These are phyloP conservation scores for Microctenopoma steveboyesi DNA, from an alignment of 2,797 vertebrate species.

Conservation along the genomic window DNA sequence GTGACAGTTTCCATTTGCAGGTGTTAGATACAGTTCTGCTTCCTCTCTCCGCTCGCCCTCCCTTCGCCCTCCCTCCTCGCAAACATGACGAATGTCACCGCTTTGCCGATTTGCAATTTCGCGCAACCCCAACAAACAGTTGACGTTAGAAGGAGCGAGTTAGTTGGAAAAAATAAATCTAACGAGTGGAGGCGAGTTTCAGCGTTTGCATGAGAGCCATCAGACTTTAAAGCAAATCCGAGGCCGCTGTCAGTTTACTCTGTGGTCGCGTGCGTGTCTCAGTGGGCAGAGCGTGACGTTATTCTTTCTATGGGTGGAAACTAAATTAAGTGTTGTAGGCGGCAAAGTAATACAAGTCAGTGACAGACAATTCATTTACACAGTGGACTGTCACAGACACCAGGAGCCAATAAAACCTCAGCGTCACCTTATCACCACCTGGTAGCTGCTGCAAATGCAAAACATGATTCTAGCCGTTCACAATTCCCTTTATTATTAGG, in stretches of 20 bases:
- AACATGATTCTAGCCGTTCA: background rate
- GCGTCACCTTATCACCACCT: background rate
- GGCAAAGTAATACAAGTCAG: slow-evolving; percentile 9
- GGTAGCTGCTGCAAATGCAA: background rate
- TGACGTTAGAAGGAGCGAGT: slow-evolving; percentile 53
- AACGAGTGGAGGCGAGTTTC: slow-evolving; percentile 43
- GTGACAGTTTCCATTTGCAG: slow-evolving; percentile 79
- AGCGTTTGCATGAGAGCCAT: slow-evolving; percentile 52
- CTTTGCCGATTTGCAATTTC: slow-evolving; percentile 68
- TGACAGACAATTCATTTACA: slow-evolving; percentile 1
- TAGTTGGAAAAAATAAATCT: slow-evolving; percentile 54
- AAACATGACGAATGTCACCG: slow-evolving; percentile 72
- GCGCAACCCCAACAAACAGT: slow-evolving; percentile 53
- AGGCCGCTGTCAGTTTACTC: slow-evolving; percentile 50
- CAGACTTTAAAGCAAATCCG: slow-evolving; percentile 56
- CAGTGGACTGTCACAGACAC: background rate
- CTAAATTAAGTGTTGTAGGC: slow-evolving; percentile 12
- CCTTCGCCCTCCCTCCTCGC: slow-evolving; percentile 22
- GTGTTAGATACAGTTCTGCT: slow-evolving; percentile 68
- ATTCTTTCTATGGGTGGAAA: slow-evolving; percentile 20
- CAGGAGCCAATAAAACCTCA: background rate
- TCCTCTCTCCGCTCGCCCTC: slow-evolving; percentile 26
- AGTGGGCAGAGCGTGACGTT: slow-evolving; percentile 44
- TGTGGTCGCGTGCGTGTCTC: slow-evolving; percentile 39
- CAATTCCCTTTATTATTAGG: background rate